phyloP scores from a whole-genome alignment of 2,888 invertebrate genomes.

The Crocallis elinguaria region DNA sequence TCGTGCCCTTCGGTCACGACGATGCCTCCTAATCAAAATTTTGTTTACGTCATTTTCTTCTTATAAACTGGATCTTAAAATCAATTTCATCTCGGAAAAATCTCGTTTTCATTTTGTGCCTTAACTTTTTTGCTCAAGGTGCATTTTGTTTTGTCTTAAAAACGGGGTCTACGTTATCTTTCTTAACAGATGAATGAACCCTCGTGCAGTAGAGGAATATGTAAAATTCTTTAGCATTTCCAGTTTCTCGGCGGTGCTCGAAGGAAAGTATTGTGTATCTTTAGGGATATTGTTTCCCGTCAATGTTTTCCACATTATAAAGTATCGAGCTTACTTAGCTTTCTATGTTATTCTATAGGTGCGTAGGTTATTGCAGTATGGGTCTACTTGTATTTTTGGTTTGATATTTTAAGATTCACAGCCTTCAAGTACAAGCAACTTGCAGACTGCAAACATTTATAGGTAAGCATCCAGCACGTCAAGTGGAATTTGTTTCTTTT shows the following conservation, averaged over 20 bases:
- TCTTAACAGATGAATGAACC: slow-evolving; percentile 69
- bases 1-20: slow-evolving; percentile 4
- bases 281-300: slow-evolving; percentile 48
- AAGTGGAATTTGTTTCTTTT: too few relatives aligned
- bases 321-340: slow-evolving; percentile 32
- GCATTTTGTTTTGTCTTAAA: slow-evolving; percentile 35
- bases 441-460: too few relatives aligned
- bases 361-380: too few relatives aligned
- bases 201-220: slow-evolving; percentile 60
- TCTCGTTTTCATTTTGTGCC: slow-evolving; percentile 5
- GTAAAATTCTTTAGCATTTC: slow-evolving; percentile 40
- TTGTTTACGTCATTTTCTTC: slow-evolving; percentile 27
- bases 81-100: slow-evolving; percentile 26
- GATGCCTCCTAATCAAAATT: slow-evolving; percentile 20
- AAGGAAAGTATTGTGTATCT: slow-evolving; percentile 43
- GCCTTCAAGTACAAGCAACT: too few relatives aligned
- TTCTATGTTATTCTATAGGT: slow-evolving; percentile 3
- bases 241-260: slow-evolving; percentile 43
- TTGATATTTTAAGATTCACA: too few relatives aligned
- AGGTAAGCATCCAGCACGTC: too few relatives aligned
- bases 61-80: slow-evolving; percentile 38
- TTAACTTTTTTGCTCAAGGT: slow-evolving; percentile 30
- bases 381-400: background rate
- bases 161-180: slow-evolving; percentile 59
- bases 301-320: slow-evolving; percentile 53